Evolutionary conservation across 1,140 invertebrate genomes (phyloP), one percentile per base, ranked within the genome.

Genomic region (Mamestra configurata): DNA sequence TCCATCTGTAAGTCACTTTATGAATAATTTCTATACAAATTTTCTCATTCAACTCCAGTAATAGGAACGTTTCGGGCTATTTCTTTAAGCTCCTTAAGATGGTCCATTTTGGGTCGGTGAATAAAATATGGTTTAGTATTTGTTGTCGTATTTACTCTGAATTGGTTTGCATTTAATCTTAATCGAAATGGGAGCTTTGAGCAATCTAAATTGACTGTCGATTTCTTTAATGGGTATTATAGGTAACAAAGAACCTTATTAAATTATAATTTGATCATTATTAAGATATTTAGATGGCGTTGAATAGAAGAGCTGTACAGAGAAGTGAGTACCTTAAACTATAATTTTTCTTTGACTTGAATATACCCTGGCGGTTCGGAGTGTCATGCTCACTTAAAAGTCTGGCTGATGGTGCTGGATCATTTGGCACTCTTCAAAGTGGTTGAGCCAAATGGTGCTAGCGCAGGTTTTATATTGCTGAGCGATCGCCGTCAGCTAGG

Each of bases 11-110:
- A 79, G 51, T 51, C 76, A 31, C 59, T 70, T 76, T 76, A 76
- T 70, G 77, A 70, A 79, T 79, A 79, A 79, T 79, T 79, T 79
- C 77, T 79, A 76, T 76, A 76, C 73, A 76, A 76, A 76, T 76
- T 76, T 76, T 51, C 73, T 76, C 73, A 76, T 76, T 76, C 73
- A 61, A 27, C 57, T 43, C 13, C 8, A 24, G 73, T 76, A 64
- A 76, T 76, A 57, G 35, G 57, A 76, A 59, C 37, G 57, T n/a
- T 40, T 66, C 7, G 55, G 22, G 27, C 40, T 49, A 49, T 64
- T 76, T 76, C 53, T 61, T 43, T 76, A 76, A 76, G 73, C 73
- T 76, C 20, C 73, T 76, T 76, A 76, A 64, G 53, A 64, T 49
- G 73, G 57, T 64, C 35, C 37, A 61, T 76, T 76, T 76, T 31